phyloP scores from a whole-genome alignment of 1,140 invertebrate species.

The Pogonus chalceus region DNA sequence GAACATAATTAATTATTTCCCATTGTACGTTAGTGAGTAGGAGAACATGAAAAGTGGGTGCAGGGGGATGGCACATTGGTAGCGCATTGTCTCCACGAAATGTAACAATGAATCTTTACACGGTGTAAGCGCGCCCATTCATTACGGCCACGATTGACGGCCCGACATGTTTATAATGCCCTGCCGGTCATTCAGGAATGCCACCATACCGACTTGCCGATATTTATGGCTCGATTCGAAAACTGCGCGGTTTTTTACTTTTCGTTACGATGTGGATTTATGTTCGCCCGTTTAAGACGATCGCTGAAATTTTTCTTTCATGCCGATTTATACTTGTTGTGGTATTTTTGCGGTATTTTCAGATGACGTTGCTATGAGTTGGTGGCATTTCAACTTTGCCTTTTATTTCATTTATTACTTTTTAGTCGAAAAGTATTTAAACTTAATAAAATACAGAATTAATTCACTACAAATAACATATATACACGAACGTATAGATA shows the following conservation, averaged over 20 bases:
- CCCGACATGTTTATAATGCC: constrained; percentile 12
- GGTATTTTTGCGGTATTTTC: no score
- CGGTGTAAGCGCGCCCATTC: neutral
- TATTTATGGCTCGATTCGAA: constrained; percentile 22
- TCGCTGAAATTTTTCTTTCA: no score
- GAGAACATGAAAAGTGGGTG: neutral
- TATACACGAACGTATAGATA: no score
- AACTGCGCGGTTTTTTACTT: constrained; percentile 3
- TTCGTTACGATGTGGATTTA: neutral
- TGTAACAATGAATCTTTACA: constrained; percentile 6
- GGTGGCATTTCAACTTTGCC: no score
- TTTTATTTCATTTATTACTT: no score
- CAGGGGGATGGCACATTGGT: neutral
- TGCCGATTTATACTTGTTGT: no score
- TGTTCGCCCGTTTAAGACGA: neutral
- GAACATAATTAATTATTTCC: no score
- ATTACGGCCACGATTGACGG: neutral
- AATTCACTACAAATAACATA: no score
- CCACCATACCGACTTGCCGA: constrained; percentile 16
- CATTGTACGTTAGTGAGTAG: no score
- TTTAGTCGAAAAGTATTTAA: no score
- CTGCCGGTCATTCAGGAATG: constrained; percentile 25
- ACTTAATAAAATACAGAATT: no score
- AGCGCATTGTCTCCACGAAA: constrained; percentile 5
- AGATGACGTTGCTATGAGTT: no score